Conservation (phyloP, 2,888 invertebrate genomes). For the Brenthis daphne region DNA sequence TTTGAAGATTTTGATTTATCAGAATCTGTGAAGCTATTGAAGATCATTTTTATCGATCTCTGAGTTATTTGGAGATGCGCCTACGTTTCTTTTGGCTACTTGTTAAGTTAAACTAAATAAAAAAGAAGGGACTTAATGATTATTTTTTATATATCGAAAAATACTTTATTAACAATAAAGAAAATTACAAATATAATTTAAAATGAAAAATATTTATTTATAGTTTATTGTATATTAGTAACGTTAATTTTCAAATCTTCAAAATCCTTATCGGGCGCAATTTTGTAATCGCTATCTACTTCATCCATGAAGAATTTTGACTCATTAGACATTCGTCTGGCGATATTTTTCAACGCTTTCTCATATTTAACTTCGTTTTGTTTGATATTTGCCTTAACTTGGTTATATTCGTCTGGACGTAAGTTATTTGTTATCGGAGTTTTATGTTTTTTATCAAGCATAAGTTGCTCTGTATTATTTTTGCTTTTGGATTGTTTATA, state of each 20-base stretch:
- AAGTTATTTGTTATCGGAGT: constrained; percentile 16
- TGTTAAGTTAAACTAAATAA: no score
- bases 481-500: constrained; percentile 19
- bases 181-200: neutral
- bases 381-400: constrained; percentile 35
- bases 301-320: constrained; percentile 41
- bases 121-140: no score
- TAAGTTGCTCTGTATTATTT: constrained; percentile 35
- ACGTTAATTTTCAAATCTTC: constrained; percentile 30
- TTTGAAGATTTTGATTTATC: no score
- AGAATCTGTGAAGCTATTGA: no score
- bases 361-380: constrained; percentile 7
- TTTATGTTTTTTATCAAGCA: neutral
- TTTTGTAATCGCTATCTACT: constrained; percentile 28
- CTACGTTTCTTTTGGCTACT: no score
- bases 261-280: constrained; percentile 15
- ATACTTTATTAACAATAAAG: neutral
- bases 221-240: constrained; percentile 25
- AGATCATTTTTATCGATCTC: no score
- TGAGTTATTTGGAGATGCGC: no score
- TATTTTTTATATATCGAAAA: no score
- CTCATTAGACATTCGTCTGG: constrained; percentile 25
- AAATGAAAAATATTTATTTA: neutral
- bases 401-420: neutral
- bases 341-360: neutral